Conservation (phyloP, 2,888 invertebrate species). For the Drosophila pullipes region DNA sequence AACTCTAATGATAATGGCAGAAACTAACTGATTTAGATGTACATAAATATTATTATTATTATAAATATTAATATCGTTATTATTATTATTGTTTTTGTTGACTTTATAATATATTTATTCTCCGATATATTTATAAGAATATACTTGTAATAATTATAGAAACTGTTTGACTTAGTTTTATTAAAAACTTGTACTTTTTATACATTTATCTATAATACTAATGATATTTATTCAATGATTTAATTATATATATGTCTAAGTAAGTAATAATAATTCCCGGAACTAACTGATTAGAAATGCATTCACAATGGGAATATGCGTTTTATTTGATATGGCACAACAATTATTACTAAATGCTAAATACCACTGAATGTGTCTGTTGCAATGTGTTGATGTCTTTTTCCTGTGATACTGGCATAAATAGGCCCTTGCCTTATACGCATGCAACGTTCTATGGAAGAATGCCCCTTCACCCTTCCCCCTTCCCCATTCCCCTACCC, state of each 20-base stretch:
- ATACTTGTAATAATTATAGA: not conserved
- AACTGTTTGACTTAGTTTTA: not conserved
- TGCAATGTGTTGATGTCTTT: constrained; percentile 13
- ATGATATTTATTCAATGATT: not conserved
- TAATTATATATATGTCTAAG: not conserved
- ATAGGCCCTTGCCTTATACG: constrained; percentile 8
- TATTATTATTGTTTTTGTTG: not conserved
- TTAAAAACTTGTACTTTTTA: not conserved
- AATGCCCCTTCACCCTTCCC: not conserved
- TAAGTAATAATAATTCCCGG: not conserved
- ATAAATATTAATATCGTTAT: not conserved
- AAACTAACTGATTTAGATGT: not conserved
- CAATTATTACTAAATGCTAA: constrained; percentile 21
- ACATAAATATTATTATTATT: too few relatives aligned
- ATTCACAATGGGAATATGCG: not conserved
- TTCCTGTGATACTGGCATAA: constrained; percentile 4
- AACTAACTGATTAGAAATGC: not conserved
- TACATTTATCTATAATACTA: not conserved
- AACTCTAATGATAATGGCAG: not conserved
- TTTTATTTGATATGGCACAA: not conserved
- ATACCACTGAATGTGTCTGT: constrained; percentile 24
- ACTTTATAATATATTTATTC: not conserved
- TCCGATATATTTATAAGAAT: not conserved
- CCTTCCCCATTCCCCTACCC: not conserved
- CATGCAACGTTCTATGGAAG: constrained; percentile 14